Evolutionary conservation across 53 echinoderm and acorn worm genomes (phyloP).

Genomic region (Arbacia lixula): DNA sequence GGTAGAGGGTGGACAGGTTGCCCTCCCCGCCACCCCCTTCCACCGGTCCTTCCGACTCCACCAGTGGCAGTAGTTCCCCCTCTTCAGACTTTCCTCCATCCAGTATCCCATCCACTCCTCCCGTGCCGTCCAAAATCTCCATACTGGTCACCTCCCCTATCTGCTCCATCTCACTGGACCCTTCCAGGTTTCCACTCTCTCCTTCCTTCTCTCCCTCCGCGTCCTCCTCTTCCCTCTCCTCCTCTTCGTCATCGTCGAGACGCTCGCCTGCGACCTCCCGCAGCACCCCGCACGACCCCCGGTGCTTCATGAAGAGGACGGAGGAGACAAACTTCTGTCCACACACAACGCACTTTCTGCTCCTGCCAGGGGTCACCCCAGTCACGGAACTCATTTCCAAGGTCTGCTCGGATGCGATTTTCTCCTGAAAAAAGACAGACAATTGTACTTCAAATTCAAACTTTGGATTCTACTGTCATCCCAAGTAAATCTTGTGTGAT

Average conservation of each 20-base stretch:
- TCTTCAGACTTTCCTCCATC: conserved; percentile 4
- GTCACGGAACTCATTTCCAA: no score
- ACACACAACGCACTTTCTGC: conserved; percentile 85
- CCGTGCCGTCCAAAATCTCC: not conserved
- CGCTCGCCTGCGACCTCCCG: conserved; percentile 68
- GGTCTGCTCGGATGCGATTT: conserved; percentile 6
- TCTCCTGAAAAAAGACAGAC: not conserved
- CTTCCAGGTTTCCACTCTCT: not conserved
- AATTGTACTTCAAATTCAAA: no score
- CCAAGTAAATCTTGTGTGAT: no score
- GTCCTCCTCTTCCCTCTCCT: conserved; percentile 26
- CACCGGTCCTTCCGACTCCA: not conserved
- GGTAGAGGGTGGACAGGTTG: not conserved
- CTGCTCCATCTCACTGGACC: not conserved
- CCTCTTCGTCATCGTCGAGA: conserved; percentile 66
- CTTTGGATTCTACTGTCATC: no score
- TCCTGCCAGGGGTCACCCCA: conserved; percentile 65
- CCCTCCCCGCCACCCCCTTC: conserved; percentile 7
- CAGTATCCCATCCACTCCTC: not conserved
- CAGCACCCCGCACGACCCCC: conserved; percentile 78
- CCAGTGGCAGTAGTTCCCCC: not conserved
- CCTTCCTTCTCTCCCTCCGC: conserved; percentile 15
- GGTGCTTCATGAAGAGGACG: conserved; percentile 89
- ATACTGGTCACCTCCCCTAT: conserved; percentile 1
- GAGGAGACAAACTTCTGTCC: conserved; percentile 78